Conservation (phyloP, 30 jellyfish, hydroid and myxozoan genomes). For the Turritopsis rubra region DNA sequence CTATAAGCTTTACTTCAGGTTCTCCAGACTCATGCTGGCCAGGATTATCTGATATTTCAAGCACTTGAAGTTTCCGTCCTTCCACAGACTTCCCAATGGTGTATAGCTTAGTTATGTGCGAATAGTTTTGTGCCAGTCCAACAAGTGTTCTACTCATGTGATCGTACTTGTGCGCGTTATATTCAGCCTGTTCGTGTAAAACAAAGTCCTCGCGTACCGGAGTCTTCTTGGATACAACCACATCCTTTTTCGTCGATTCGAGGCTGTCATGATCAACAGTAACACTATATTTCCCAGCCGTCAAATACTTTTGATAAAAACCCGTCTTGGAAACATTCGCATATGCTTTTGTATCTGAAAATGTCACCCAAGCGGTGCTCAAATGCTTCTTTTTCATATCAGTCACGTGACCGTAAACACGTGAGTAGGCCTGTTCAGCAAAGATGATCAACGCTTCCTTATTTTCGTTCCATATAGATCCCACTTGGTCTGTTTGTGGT, state of each 20-base stretch:
- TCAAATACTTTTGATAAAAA: constrained; percentile 59
- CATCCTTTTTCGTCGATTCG: constrained; percentile 25
- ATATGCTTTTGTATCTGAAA: constrained; percentile 36
- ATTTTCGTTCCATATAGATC: constrained; percentile 65
- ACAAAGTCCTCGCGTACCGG: constrained; percentile 51
- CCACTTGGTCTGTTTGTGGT: constrained; percentile 64
- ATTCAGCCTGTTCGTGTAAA: constrained; percentile 26
- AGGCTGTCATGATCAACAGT: constrained; percentile 57
- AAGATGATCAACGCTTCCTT: constrained; percentile 54
- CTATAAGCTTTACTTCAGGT: constrained; percentile 79
- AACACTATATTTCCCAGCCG: constrained; percentile 72
- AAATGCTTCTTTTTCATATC: constrained; percentile 38
- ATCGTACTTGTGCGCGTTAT: constrained; percentile 40
- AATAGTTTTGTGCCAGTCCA: constrained; percentile 45
- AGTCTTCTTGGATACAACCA: neutral
- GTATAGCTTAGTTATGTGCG: constrained; percentile 61
- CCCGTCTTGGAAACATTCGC: constrained; percentile 63
- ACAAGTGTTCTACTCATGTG: constrained; percentile 39
- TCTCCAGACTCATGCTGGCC: constrained; percentile 96
- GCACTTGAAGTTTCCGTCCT: constrained; percentile 77
- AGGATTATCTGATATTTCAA: constrained; percentile 82
- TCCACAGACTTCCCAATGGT: constrained; percentile 85
- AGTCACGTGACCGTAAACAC: constrained; percentile 59
- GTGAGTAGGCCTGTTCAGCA: constrained; percentile 67
- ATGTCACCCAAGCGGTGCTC: constrained; percentile 43